phyloP scores from a whole-genome alignment of 2,113 vertebrate species.

The Oreochromis tanganicae region DNA sequence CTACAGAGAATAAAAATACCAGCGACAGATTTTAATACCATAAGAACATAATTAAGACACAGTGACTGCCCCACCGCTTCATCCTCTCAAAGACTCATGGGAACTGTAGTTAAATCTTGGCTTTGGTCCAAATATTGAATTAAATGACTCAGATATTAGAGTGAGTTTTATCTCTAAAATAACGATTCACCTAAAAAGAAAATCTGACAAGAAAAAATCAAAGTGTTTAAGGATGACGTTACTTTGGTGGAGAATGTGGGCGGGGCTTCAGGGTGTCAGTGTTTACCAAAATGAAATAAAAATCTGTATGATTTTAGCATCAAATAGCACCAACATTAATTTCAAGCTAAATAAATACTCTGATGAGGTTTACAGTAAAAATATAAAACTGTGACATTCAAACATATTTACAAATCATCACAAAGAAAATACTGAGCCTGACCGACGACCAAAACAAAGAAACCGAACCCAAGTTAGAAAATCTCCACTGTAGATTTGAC shows the following conservation, averaged over 20 bases:
- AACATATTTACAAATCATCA: constrained; percentile 63
- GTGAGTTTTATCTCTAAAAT: background rate
- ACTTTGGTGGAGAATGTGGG: background rate
- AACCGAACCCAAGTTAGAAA: background rate
- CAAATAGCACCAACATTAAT: constrained; percentile 62
- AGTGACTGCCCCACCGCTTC: background rate
- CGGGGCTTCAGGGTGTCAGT: background rate
- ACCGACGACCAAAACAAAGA: background rate
- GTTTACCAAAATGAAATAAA: constrained; percentile 26
- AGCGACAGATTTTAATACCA: constrained; percentile 21
- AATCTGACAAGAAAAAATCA: background rate
- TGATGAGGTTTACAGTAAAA: constrained; percentile 64
- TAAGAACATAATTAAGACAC: background rate
- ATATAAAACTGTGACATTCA: constrained; percentile 58
- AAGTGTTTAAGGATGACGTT: no score
- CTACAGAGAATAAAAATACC: constrained; percentile 38
- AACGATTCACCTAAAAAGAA: background rate
- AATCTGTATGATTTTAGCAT: background rate
- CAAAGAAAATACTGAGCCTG: background rate
- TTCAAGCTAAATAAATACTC: constrained; percentile 70
- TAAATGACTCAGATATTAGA: background rate
- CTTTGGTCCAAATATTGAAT: background rate
- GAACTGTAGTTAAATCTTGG: background rate
- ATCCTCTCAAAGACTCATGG: background rate
- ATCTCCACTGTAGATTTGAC: background rate